Evolutionary conservation across 2,888 invertebrate genomes (phyloP).

Genomic region (Leptinotarsa rubiginosa): DNA sequence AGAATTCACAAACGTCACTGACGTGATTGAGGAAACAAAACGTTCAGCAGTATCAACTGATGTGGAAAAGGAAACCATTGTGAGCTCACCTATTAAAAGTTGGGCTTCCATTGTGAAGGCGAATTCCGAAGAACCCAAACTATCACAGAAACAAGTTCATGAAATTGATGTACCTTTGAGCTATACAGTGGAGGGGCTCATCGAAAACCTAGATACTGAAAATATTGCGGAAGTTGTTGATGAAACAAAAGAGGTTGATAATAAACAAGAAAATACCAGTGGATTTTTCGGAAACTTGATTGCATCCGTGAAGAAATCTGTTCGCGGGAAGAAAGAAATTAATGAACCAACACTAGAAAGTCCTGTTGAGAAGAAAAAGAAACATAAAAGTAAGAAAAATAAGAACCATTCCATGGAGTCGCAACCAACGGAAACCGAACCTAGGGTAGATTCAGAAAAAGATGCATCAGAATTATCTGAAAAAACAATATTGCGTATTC

Average conservation of each 20-base stretch:
- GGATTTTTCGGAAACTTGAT: conserved; percentile 29
- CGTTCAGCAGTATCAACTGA: background rate
- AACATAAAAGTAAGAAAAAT: conserved; percentile 3
- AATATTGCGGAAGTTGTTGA: background rate
- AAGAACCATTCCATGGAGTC: background rate
- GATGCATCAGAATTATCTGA: background rate
- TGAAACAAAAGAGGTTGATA: conserved; percentile 1
- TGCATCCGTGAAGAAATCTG: conserved; percentile 31
- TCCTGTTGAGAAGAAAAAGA: conserved; percentile 4
- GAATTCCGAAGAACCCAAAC: conserved; percentile 20
- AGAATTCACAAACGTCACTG: conserved; percentile 15
- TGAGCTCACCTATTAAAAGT: conserved; percentile 29
- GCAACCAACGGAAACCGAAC: background rate
- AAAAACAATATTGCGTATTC: background rate
- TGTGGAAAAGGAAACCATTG: conserved; percentile 11
- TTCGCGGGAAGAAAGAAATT: conserved; percentile 26
- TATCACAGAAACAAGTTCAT: conserved; percentile 5
- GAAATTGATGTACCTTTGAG: background rate
- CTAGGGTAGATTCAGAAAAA: background rate
- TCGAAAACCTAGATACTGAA: conserved; percentile 5
- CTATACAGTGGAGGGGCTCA: background rate
- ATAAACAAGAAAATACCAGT: conserved; percentile 19
- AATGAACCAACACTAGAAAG: background rate
- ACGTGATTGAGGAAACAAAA: background rate
- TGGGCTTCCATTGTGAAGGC: conserved; percentile 48